phyloP scores from a whole-genome alignment of 2,113 vertebrate species.

The Planiliza haematocheilus region DNA sequence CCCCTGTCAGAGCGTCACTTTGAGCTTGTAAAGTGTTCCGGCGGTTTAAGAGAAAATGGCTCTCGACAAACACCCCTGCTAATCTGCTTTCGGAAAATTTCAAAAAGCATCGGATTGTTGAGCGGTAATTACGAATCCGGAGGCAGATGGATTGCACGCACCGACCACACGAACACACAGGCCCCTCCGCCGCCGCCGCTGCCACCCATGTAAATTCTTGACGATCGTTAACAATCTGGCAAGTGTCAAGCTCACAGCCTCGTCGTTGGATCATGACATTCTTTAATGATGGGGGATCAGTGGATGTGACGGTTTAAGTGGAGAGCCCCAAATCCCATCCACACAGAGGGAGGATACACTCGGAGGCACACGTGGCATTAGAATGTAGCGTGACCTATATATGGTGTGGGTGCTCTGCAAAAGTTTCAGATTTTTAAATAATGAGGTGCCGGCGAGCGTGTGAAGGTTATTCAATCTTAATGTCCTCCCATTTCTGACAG shows the following conservation, averaged over 20 bases:
- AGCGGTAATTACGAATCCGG: constrained; percentile 58
- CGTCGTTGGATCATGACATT: constrained; percentile 59
- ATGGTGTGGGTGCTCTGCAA: constrained; percentile 66
- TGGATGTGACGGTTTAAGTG: constrained; percentile 72
- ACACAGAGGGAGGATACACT: constrained; percentile 74
- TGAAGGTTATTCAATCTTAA: constrained; percentile 88
- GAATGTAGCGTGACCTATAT: constrained; percentile 79
- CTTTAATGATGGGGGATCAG: constrained; percentile 77
- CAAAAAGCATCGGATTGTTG: constrained; percentile 53
- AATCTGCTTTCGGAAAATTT: constrained; percentile 41
- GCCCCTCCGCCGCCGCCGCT: background rate
- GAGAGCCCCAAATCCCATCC: constrained; percentile 71
- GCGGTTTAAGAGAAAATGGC: constrained; percentile 2
- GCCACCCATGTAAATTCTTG: constrained; percentile 48
- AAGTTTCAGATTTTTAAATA: constrained; percentile 85
- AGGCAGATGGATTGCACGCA: constrained; percentile 43
- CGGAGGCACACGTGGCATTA: constrained; percentile 75
- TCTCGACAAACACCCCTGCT: constrained; percentile 49
- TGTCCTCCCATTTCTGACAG: constrained; percentile 84
- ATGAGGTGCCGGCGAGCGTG: constrained; percentile 82
- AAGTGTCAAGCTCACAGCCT: constrained; percentile 59
- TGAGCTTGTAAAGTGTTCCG: constrained; percentile 18
- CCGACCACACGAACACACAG: constrained; percentile 38
- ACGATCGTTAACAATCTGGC: constrained; percentile 67
- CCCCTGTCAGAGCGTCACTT: constrained; percentile 13